Evolutionary conservation across 53 echinoderm and acorn worm species (phyloP).

Genomic region (Holothuria scabra): DNA sequence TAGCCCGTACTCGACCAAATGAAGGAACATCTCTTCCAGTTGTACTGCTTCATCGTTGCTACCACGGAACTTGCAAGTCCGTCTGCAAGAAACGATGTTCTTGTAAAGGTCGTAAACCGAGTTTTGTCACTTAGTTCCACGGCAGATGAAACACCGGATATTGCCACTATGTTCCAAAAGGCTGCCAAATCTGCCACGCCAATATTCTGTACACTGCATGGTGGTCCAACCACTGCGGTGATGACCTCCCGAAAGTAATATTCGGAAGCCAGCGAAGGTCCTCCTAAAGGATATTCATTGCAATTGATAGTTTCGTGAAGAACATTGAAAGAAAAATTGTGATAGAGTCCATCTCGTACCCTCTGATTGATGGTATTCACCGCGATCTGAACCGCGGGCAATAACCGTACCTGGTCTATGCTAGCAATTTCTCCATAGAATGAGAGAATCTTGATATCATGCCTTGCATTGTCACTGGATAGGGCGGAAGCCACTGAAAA

Average conservation of each 20-base stretch:
- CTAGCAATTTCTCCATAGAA: constrained; percentile 34
- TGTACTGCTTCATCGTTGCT: constrained; percentile 36
- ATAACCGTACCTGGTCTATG: constrained; percentile 46
- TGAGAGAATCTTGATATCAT: constrained; percentile 39
- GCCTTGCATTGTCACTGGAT: no score
- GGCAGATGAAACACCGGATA: constrained; percentile 66
- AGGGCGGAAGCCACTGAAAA: no score
- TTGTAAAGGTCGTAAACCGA: constrained; percentile 60
- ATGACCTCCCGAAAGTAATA: constrained; percentile 55
- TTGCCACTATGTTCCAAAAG: constrained; percentile 68
- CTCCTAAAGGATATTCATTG: constrained; percentile 43
- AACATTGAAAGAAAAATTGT: constrained; percentile 67
- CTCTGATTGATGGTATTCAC: constrained; percentile 58
- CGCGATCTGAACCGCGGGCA: constrained; percentile 77
- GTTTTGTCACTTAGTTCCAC: constrained; percentile 47
- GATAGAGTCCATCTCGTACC: constrained; percentile 59
- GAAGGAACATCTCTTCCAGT: constrained; percentile 53
- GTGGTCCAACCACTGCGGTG: constrained; percentile 73
- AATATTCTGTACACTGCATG: constrained; percentile 63
- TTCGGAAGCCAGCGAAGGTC: constrained; percentile 63
- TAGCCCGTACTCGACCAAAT: constrained; percentile 53
- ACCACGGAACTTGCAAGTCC: constrained; percentile 56
- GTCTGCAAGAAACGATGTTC: constrained; percentile 52
- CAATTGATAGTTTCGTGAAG: constrained; percentile 51
- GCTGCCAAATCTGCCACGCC: constrained; percentile 71